Conservation (phyloP, 2,888 invertebrate genomes). For the Halocaridina rubra region DNA sequence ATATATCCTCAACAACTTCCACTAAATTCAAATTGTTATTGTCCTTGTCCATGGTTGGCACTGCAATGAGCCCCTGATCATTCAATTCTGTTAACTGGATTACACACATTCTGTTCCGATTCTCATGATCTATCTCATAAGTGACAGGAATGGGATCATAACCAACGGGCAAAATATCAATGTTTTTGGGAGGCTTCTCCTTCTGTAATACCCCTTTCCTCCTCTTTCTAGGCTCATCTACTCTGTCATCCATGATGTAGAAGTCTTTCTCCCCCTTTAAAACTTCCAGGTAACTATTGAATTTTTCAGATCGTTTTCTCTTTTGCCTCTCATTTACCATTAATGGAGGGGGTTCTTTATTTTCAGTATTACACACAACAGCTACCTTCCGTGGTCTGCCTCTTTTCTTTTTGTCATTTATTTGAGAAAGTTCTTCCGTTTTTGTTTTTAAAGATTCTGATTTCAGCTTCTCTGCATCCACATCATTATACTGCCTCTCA, state of each 20-base stretch:
- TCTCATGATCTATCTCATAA: neutral
- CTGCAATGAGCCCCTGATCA: neutral
- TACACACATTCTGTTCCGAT: slow-evolving; percentile 22
- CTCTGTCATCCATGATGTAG: slow-evolving; percentile 52
- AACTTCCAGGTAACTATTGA: slow-evolving; percentile 48
- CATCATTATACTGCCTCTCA: slow-evolving; percentile 33
- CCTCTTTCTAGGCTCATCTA: slow-evolving; percentile 24
- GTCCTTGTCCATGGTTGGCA: slow-evolving; percentile 1
- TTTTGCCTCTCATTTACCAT: slow-evolving; percentile 55
- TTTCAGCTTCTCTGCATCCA: neutral
- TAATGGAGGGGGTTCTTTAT: slow-evolving; percentile 29
- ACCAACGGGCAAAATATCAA: neutral
- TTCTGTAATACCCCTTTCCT: slow-evolving; percentile 28
- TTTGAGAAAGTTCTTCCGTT: neutral
- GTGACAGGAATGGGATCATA: too few species aligned
- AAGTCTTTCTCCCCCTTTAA: slow-evolving; percentile 57
- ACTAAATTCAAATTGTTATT: slow-evolving; percentile 24
- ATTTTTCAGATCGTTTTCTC: slow-evolving; percentile 47
- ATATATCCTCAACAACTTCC: slow-evolving; percentile 51
- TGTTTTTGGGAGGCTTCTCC: slow-evolving; percentile 17
- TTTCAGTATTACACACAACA: neutral
- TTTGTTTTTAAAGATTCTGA: neutral
- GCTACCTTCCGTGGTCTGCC: slow-evolving; percentile 9
- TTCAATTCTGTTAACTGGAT: slow-evolving; percentile 50
- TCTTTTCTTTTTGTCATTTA: neutral